Conservation (phyloP, 1,140 invertebrate species). For the Belonocnema kinseyi region DNA sequence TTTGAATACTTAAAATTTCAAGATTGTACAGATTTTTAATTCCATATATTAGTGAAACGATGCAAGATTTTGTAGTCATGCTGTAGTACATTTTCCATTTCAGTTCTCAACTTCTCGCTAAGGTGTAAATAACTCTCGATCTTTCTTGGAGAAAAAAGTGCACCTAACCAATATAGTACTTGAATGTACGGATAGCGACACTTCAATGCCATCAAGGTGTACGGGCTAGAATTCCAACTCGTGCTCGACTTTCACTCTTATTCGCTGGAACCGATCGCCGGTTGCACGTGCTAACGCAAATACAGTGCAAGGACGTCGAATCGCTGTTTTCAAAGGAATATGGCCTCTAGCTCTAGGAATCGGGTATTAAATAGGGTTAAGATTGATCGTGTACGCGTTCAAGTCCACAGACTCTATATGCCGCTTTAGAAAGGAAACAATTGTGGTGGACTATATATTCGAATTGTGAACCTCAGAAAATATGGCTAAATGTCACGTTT, state of each 20-base stretch:
- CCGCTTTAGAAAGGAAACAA: conserved; percentile 10
- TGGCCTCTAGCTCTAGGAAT: conserved; percentile 21
- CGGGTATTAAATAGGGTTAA: not conserved
- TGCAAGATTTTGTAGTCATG: too few relatives aligned
- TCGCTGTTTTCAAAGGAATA: conserved; percentile 47
- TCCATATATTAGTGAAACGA: too few relatives aligned
- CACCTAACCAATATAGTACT: conserved; percentile 46
- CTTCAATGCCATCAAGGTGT: conserved; percentile 59
- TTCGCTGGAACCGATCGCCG: conserved; percentile 52
- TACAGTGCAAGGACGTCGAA: conserved; percentile 56
- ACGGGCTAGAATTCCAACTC: conserved; percentile 60
- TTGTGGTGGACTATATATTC: not conserved
- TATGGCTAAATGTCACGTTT: not conserved
- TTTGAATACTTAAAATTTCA: too few relatives aligned
- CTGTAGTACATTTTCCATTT: too few relatives aligned
- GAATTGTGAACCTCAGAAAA: too few relatives aligned
- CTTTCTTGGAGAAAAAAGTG: conserved; percentile 38
- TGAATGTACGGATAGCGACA: conserved; percentile 46
- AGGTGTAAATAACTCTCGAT: conserved; percentile 34
- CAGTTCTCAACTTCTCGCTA: not conserved
- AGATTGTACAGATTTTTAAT: too few relatives aligned
- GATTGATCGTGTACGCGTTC: not conserved
- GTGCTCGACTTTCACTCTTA: conserved; percentile 66
- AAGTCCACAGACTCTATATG: not conserved
- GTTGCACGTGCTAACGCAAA: conserved; percentile 50